These are phyloP conservation scores for Bradysia coprophila DNA, from an alignment of 1,140 invertebrate species.

Conservation along the genomic window DNA sequence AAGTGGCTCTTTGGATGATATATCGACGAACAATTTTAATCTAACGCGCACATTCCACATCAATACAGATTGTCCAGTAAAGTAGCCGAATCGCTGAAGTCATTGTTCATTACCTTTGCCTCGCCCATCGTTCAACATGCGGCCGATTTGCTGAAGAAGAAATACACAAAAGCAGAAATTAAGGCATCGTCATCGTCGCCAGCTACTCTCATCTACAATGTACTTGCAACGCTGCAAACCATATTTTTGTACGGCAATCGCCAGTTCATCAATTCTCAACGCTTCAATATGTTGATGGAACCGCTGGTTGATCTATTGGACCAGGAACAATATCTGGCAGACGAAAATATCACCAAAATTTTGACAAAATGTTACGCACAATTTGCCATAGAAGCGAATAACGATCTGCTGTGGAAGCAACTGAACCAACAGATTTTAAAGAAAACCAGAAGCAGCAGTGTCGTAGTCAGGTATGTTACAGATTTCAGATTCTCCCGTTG, in stretches of 20 bases:
- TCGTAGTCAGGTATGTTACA: constrained; percentile 30
- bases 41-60: constrained; percentile 27
- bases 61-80: constrained; percentile 50
- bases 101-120: constrained; percentile 77
- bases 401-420: constrained; percentile 74
- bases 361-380: constrained; percentile 63
- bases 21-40: constrained; percentile 11
- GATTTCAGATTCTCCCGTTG: not conserved
- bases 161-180: constrained; percentile 27
- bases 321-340: constrained; percentile 44
- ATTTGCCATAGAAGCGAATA: constrained; percentile 58
- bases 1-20: constrained; percentile 10
- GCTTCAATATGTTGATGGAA: constrained; percentile 65
- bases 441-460: constrained; percentile 59
- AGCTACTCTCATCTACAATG: constrained; percentile 38
- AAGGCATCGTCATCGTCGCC: constrained; percentile 24
- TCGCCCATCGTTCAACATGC: constrained; percentile 67
- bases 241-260: constrained; percentile 68
- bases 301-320: constrained; percentile 79
- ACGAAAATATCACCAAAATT: constrained; percentile 31
- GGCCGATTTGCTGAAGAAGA: constrained; percentile 41
- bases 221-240: constrained; percentile 52
- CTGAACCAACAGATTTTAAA: constrained; percentile 76
- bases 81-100: constrained; percentile 66
- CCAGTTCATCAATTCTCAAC: constrained; percentile 66